Evolutionary conservation across 2,113 vertebrate genomes (phyloP).

Genomic region (Embiotoca jacksoni): DNA sequence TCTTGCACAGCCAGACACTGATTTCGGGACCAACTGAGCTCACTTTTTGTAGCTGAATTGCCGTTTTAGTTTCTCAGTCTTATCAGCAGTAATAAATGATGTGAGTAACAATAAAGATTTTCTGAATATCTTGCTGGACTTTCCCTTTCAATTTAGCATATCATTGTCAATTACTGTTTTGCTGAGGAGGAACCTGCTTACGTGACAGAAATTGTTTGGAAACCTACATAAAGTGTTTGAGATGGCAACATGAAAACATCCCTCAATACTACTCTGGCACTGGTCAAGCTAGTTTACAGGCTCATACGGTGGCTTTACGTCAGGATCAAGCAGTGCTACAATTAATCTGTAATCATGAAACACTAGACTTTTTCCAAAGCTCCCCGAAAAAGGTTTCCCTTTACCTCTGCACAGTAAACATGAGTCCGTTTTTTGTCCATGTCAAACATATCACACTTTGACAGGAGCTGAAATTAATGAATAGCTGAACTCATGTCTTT

Average conservation of each 20-base stretch:
- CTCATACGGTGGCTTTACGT: neutral
- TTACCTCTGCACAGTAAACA: too few species aligned
- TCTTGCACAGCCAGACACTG: neutral
- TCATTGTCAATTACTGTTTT: constrained; percentile 6
- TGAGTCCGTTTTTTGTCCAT: too few species aligned
- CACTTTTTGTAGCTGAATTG: constrained; percentile 3
- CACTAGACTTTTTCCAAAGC: neutral
- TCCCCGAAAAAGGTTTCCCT: too few species aligned
- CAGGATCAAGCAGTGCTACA: neutral
- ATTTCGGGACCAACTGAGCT: constrained; percentile 10
- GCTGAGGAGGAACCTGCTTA: constrained; percentile 1
- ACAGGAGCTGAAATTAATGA: too few species aligned
- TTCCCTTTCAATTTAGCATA: constrained; percentile 3
- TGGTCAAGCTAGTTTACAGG: too few species aligned
- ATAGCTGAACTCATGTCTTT: too few species aligned
- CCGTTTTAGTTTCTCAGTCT: constrained; percentile 24
- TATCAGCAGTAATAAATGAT: constrained; percentile 25
- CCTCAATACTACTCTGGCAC: too few species aligned
- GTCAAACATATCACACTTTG: too few species aligned
- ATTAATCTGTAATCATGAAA: neutral
- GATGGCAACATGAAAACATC: too few species aligned
- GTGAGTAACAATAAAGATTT: constrained; percentile 15
- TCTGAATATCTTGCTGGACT: constrained; percentile 4
- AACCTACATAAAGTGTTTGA: constrained; percentile 1
- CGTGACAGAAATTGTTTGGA: neutral